These are phyloP conservation scores for Hippolais icterina DNA, from an alignment of 2,113 vertebrate genomes.

Conservation along the genomic window DNA sequence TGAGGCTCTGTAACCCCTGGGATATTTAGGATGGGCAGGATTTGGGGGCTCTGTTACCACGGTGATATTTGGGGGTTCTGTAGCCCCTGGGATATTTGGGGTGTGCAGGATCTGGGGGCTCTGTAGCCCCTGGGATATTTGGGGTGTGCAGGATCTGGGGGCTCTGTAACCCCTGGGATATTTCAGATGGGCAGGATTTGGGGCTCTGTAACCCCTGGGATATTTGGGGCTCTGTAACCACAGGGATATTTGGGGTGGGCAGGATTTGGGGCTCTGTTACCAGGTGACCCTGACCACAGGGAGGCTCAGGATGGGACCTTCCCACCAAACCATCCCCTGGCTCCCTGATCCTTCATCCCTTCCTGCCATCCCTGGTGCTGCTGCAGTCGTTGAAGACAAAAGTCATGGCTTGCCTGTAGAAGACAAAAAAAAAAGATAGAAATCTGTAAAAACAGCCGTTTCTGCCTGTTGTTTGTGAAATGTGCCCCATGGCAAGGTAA, in stretches of 20 bases:
- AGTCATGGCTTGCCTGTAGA: accelerated
- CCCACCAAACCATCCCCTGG: neutral
- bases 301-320: accelerated
- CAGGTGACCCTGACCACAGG: too few relatives aligned
- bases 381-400: accelerated
- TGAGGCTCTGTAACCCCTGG: neutral
- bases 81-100: too few relatives aligned
- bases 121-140: accelerated
- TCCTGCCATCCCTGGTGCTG: neutral
- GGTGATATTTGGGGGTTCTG: neutral
- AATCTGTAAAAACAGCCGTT: accelerated
- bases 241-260: neutral
- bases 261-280: neutral
- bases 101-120: neutral
- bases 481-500: neutral
- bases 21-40: neutral
- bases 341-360: neutral
- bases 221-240: neutral
- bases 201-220: neutral
- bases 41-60: neutral
- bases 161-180: neutral
- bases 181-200: neutral
- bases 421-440: neutral
- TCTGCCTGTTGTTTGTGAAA: neutral
- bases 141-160: neutral